Base-by-base conservation (phyloP, 1,140 invertebrate genomes). In the Wasmannia auropunctata region DNA sequence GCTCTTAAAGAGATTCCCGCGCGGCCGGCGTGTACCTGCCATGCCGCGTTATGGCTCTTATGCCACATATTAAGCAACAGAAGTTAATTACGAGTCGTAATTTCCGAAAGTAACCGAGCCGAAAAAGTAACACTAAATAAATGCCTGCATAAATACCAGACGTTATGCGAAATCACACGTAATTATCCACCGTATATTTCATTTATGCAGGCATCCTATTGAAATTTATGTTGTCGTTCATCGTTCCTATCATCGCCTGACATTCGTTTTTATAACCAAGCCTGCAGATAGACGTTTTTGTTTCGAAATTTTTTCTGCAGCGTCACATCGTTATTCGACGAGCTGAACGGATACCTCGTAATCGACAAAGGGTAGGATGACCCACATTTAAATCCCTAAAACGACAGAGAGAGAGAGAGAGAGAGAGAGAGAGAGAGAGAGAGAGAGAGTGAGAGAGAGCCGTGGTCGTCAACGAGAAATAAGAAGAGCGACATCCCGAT, bases 381-480 rank as follows among this genome's bases (percentile, higher is more conserved):
- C 86, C 89, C 43, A 90, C 49, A 85, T 90, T 79, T 75, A 63
- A 89, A 87, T 89, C 74, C 43, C 11, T 25, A 40, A 62, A 40
- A 74, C 34, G 69, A 70, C 34, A 63, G 49, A 60, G 70, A 76
- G 75, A 54, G 43, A 74, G 28, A 2, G 22, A 67, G 28, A 67
- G 37, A 65, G 46, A 58, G 46, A 63, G 49, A 60, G 70, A 76
- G 75, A 54, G 43, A 74, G 28, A 2, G 22, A 67, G 28, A n/a
- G n/a, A n/a, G n/a, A n/a, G n/a, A n/a, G n/a, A n/a, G n/a, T n/a
- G n/a, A n/a, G n/a, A 14, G 37, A 65, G 46, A 58, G 46, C 19
- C 49, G 25, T 34, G 56, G 51, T 83, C 70, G 31, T 86, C 87
- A 89, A 88, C 65, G 87, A 81, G 84, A 56, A 58, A 46, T 67